Percentiles rank a stretch among this genome's conserved stretches.
phyloP scores from a whole-genome alignment of 1,140 invertebrate genomes.

The Saccostrea cuccullata region DNA sequence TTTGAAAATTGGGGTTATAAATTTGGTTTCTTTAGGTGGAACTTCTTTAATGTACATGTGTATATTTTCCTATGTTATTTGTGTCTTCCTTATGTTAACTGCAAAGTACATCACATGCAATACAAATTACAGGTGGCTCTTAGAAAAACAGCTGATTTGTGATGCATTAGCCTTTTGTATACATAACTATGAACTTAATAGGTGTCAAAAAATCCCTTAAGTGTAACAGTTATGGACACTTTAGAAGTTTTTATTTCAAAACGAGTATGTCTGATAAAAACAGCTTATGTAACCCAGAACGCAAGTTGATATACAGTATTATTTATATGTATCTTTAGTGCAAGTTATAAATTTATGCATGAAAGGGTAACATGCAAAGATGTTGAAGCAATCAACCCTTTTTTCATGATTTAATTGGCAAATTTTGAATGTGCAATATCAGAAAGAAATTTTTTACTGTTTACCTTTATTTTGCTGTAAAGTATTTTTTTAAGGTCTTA shows the following conservation, averaged over 20 bases:
- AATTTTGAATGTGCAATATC: conserved; percentile 25
- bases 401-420: conserved; percentile 8
- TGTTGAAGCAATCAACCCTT: conserved; percentile 10
- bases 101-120: conserved; percentile 5
- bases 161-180: not conserved
- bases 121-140: conserved; percentile 6
- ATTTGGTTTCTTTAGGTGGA: not conserved
- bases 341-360: conserved; percentile 20
- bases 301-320: conserved; percentile 37
- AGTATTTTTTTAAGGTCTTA: not conserved
- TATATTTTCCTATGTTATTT: not conserved
- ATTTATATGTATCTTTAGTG: not conserved
- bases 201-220: not conserved
- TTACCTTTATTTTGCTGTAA: not conserved
- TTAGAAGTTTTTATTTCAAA: not conserved
- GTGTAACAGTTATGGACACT: not conserved
- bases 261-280: not conserved
- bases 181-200: not conserved
- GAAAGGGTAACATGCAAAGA: conserved; percentile 3
- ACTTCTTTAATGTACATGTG: not conserved
- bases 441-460: not conserved
- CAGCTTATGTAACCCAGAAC: conserved; percentile 5
- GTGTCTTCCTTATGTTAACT: conserved; percentile 6
- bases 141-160: not conserved
- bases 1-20: not conserved